A percentile compares a stretch with the other conserved stretches of the same genome.
These are phyloP conservation scores for Thalassophryne amazonica DNA, from an alignment of 2,797 vertebrate genomes.

Conservation along the genomic window DNA sequence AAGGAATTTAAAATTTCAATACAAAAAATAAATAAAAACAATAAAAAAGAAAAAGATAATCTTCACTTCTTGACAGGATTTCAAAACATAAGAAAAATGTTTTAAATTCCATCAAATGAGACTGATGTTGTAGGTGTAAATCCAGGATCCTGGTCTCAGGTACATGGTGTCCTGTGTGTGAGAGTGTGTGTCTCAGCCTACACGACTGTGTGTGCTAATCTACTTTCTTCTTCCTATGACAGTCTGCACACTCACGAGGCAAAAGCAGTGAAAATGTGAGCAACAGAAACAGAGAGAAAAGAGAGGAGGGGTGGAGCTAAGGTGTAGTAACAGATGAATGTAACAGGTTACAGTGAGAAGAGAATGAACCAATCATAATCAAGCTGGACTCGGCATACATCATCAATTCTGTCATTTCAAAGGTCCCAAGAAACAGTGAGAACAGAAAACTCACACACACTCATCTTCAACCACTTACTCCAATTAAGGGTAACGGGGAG, in stretches of 20 bases:
- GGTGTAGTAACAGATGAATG: conserved; percentile 70
- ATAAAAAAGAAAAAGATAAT: background rate
- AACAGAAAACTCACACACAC: no score
- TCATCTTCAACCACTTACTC: no score
- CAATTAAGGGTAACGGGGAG: no score
- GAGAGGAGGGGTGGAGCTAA: conserved; percentile 60
- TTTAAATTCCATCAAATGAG: conserved; percentile 4
- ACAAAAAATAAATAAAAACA: background rate
- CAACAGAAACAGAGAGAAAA: conserved; percentile 9
- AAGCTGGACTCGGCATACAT: conserved; percentile 44
- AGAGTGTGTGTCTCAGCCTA: conserved; percentile 50
- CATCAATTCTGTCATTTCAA: conserved; percentile 47
- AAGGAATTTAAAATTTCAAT: background rate
- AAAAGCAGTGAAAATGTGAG: conserved; percentile 21
- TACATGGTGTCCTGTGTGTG: conserved; percentile 10
- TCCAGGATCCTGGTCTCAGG: conserved; percentile 6
- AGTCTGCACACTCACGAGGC: conserved; percentile 70
- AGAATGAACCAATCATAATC: conserved; percentile 43
- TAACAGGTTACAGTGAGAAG: conserved; percentile 61
- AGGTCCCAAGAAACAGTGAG: conserved; percentile 36
- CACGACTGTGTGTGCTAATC: conserved; percentile 67
- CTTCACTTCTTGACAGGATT: background rate
- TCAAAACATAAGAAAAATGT: background rate
- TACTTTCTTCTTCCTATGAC: conserved; percentile 73
- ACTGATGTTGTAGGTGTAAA: conserved; percentile 23